Evolutionary conservation across 2,888 invertebrate species (phyloP), one percentile per base, ranked within the genome.

Genomic region (Idaea biselata): DNA sequence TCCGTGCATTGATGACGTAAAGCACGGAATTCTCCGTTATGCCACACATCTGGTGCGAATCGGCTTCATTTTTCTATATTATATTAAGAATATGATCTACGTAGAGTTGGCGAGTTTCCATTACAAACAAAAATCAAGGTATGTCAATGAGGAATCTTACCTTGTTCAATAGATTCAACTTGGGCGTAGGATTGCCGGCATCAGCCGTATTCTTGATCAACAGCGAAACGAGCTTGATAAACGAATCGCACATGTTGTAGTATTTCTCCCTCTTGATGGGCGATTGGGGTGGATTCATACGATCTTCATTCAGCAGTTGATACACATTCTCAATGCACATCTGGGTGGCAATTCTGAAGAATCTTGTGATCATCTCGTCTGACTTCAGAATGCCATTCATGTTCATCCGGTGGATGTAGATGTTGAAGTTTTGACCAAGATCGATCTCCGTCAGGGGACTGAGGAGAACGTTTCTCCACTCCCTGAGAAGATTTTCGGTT

Each of bases 381-480:
- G 99, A 98, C 87, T 99, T 99, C 61, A 99, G 93, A 66, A 99
- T 98, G 5, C 99, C 91, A 58, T 88, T 77, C 86, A 97, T 94
- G 84, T 99, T 99, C 98, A 99, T 98, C 87, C 98, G 97, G 79
- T 97, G 97, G 4, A 99, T 98, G 87, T 99, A 99, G 72, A 97
- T 91, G 68, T 97, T 96, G 87, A 99, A 99, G 55, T 98, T 97
- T 86, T 98, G 98, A 0, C 96, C 95, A 0, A 97, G 95, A 80
- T 97, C 97, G 56, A 97, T 95, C 60, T 96, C 96, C 2, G 96
- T 95, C 16, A 95, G 94, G 5, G 96, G 96, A 17, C 95, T 95
- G 79, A 98, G 96, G 76, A 97, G 97, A 79, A 99, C 96, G 67
- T 94, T 95, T 16, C 99, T 97, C 99, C 99, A 99, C 80, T 99